A percentile compares a stretch with the other conserved stretches of the same genome.
Conservation (phyloP, 2,797 vertebrate species). For the Rallus crepitans region DNA sequence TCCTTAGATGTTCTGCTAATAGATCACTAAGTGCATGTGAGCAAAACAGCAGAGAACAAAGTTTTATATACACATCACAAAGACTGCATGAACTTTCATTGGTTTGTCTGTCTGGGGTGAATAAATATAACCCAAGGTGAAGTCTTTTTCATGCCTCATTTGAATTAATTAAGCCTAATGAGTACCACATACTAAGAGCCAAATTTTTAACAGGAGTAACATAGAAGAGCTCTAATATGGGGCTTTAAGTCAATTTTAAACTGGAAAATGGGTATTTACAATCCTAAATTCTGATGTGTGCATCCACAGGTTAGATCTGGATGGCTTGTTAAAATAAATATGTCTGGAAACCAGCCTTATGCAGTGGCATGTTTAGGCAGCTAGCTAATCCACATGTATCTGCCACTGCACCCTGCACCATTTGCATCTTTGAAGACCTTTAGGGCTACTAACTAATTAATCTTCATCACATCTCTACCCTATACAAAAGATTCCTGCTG, state of each 20-base stretch:
- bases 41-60: neutral
- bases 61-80: neutral
- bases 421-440: neutral
- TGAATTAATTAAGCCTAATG: constrained; percentile 31
- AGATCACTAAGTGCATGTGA: neutral
- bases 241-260: neutral
- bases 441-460: neutral
- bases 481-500: neutral
- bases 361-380: neutral
- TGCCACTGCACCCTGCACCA: neutral
- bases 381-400: neutral
- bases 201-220: constrained; percentile 3
- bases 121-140: constrained; percentile 2
- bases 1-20: neutral
- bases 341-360: neutral
- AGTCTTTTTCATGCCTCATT: neutral
- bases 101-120: neutral
- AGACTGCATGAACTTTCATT: neutral
- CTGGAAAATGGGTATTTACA: neutral
- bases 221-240: neutral
- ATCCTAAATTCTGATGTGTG: neutral
- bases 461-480: neutral
- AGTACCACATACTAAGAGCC: neutral
- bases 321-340: neutral
- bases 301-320: neutral